Percentiles rank a stretch among this genome's conserved stretches.
These are phyloP conservation scores for Orussus abietinus DNA, from an alignment of 1,140 invertebrate species.

Conservation along the genomic window DNA sequence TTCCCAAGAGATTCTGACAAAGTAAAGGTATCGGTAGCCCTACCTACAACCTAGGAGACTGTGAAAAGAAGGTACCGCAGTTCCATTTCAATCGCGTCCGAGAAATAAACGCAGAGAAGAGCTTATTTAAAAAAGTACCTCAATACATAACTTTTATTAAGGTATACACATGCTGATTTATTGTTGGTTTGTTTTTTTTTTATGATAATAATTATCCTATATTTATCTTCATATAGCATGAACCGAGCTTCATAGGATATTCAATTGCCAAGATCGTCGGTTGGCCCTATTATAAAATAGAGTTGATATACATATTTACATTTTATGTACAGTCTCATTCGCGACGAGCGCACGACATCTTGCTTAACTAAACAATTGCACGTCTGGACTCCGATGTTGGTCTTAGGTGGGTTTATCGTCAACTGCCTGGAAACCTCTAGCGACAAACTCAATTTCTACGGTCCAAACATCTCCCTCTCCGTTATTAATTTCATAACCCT, in stretches of 20 bases:
- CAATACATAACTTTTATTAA: constrained; percentile 55
- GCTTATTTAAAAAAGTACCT: constrained; percentile 53
- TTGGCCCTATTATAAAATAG: constrained; percentile 55
- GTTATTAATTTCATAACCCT: too few relatives aligned
- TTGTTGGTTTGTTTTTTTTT: constrained; percentile 45
- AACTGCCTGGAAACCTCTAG: constrained; percentile 13
- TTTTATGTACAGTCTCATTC: constrained; percentile 46
- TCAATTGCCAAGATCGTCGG: constrained; percentile 44
- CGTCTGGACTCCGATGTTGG: constrained; percentile 52
- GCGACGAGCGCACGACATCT: constrained; percentile 28
- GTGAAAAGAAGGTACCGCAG: too few relatives aligned
- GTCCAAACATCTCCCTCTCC: too few relatives aligned
- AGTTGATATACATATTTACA: constrained; percentile 55
- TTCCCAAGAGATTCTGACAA: too few relatives aligned
- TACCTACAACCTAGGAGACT: too few relatives aligned
- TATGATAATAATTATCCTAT: constrained; percentile 50
- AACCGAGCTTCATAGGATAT: constrained; percentile 37
- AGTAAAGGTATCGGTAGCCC: too few relatives aligned
- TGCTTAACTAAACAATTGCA: constrained; percentile 51
- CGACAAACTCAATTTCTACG: too few relatives aligned
- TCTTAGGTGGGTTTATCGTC: constrained; percentile 38
- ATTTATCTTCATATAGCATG: constrained; percentile 39
- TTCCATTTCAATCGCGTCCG: too few relatives aligned
- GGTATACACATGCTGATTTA: constrained; percentile 52
- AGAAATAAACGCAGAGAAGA: constrained; percentile 29